These are phyloP conservation scores for Meloe dianella DNA, from an alignment of 2,888 invertebrate genomes.

Conservation along the genomic window DNA sequence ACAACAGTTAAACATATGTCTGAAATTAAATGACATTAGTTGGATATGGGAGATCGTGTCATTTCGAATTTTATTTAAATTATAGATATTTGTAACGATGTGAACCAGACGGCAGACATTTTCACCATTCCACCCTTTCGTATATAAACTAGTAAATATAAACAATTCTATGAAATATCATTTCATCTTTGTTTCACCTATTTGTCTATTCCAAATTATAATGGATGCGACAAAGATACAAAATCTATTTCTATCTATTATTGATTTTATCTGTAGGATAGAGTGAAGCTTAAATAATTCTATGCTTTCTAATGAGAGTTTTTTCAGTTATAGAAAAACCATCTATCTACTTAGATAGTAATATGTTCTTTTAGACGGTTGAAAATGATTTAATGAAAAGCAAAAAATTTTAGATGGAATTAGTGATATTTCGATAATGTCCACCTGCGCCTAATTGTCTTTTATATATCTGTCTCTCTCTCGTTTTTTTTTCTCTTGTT, in stretches of 20 bases:
- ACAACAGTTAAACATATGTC: conserved; percentile 50
- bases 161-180: no score
- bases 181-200: no score
- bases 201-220: no score
- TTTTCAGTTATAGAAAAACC: no score
- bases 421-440: conserved; percentile 6
- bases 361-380: not conserved
- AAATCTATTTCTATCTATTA: no score
- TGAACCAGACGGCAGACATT: not conserved
- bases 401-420: not conserved
- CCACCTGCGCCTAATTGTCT: conserved; percentile 10
- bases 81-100: conserved; percentile 15
- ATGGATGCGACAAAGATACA: no score
- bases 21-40: conserved; percentile 56
- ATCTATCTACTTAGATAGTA: not conserved
- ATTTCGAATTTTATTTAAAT: conserved; percentile 40
- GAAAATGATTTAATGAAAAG: not conserved
- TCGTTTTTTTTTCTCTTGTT: not conserved
- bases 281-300: no score
- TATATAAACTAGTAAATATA: no score
- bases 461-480: no score
- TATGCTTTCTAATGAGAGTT: no score
- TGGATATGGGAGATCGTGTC: conserved; percentile 46
- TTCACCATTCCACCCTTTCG: not conserved
- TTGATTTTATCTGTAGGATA: no score